These are phyloP conservation scores for Cybosia mesomella DNA, from an alignment of 2,888 invertebrate species.

Conservation along the genomic window DNA sequence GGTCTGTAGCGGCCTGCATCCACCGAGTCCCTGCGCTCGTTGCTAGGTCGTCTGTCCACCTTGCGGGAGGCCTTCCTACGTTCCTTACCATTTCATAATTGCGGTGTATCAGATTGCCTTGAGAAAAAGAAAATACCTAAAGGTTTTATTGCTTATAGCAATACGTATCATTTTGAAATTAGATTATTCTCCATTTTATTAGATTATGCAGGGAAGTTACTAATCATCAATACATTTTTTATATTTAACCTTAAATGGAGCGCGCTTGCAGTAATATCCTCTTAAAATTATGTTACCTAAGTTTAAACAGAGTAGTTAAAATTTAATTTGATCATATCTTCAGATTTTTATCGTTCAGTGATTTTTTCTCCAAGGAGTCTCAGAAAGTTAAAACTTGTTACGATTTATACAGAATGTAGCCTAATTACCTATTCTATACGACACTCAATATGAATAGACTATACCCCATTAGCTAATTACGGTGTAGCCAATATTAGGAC, in stretches of 20 bases:
- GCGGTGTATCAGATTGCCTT: too few relatives aligned
- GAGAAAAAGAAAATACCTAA: too few relatives aligned
- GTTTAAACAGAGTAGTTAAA: neutral
- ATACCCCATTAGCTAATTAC: neutral
- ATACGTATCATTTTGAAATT: too few relatives aligned
- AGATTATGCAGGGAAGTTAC: too few relatives aligned
- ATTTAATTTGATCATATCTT: neutral
- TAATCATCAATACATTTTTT: too few relatives aligned
- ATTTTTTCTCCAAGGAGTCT: neutral
- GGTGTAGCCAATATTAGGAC: neutral
- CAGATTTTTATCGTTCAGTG: neutral
- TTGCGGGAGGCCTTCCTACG: too few relatives aligned
- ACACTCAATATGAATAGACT: neutral
- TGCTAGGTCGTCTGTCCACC: too few relatives aligned
- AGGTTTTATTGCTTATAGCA: too few relatives aligned
- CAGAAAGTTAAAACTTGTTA: neutral
- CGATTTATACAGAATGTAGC: neutral
- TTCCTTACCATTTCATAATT: too few relatives aligned
- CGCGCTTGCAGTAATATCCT: neutral
- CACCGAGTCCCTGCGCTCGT: too few relatives aligned
- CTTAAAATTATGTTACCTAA: neutral
- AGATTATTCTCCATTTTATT: too few relatives aligned
- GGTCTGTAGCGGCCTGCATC: too few relatives aligned
- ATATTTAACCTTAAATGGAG: neutral
- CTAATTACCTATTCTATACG: neutral